Percentiles rank a stretch among this genome's conserved stretches.
These are phyloP conservation scores for Lutjanus argentimaculatus DNA, from an alignment of 2,797 vertebrate genomes.

Conservation along the genomic window DNA sequence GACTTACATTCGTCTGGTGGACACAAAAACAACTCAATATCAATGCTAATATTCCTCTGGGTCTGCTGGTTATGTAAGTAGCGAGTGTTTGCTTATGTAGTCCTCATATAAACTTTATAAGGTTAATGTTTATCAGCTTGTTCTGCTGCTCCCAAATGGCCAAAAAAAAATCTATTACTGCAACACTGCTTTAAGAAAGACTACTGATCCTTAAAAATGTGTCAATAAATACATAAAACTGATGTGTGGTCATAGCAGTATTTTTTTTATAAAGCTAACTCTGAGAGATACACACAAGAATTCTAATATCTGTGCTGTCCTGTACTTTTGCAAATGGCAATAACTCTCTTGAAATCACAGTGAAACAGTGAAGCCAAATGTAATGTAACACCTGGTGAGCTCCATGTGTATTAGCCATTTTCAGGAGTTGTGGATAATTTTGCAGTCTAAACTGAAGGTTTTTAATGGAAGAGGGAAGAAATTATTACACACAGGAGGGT, in stretches of 20 bases:
- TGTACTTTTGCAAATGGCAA: too few relatives aligned
- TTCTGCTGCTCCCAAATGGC: background rate
- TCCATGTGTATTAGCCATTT: background rate
- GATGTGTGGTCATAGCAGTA: background rate
- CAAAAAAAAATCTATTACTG: background rate
- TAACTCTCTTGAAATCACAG: too few relatives aligned
- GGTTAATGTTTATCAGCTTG: background rate
- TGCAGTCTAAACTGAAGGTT: background rate
- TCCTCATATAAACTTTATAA: background rate
- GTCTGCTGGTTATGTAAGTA: background rate
- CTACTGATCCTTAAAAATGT: background rate
- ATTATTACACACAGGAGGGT: background rate
- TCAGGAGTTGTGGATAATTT: background rate
- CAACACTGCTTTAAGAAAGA: background rate
- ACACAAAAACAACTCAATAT: constrained; percentile 14
- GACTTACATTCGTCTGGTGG: constrained; percentile 13
- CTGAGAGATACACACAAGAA: too few relatives aligned
- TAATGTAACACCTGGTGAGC: background rate
- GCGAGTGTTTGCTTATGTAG: background rate
- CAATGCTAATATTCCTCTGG: background rate
- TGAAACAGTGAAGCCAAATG: background rate
- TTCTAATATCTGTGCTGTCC: too few relatives aligned
- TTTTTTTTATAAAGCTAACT: too few relatives aligned
- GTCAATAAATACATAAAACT: background rate
- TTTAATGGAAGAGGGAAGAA: background rate